Base-by-base conservation (phyloP, 2,113 vertebrate genomes). In the Paratilapia polleni region DNA sequence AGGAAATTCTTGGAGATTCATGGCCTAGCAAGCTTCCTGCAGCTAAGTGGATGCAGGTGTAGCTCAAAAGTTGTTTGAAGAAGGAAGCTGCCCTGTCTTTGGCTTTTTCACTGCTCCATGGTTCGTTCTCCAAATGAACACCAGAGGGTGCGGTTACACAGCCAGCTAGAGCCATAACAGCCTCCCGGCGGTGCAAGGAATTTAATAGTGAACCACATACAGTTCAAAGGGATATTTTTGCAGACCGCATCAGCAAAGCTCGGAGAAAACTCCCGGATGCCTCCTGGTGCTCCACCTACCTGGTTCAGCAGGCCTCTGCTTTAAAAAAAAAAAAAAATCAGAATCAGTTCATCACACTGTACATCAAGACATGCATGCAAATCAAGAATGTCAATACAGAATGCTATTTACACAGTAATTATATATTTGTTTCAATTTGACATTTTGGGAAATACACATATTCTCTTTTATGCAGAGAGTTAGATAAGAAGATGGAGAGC, bases 111-210 rank as follows among this genome's bases (percentile, higher is more conserved):
- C 24, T 56, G 41, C 59, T 63, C 9, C 20, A 24, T 38, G 77
- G 43, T 24, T 36, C 9, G 3, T 88, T 91, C 74, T 75, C 13
- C 12, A 57, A 80, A 66, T 11, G 49, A 84, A 89, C 90, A 92
- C 85, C 84, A 91, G 92, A 82, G 91, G 91, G 87, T 54, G 85
- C 60, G 75, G 80, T 92, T 63, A 77, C 79, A 43, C 64, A 56
- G 26, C 56, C 60, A 81, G 57, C 20, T 31, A 63, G 20, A 41
- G 43, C 15, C 74, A 81, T 70, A 74, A 58, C 62, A 80, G 47
- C 22, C 52, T 26, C 3, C 57, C 31, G 36, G 28, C 3, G 3
- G 15, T 52, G 31, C 9, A 83, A 43, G 61, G 77, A 52, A 81
- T 26, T 26, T 58, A 49, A 11, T 34, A 60, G 63, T 59, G 47